Conservation (phyloP, 2,888 invertebrate genomes). For the Taphrorychus bicolor region DNA sequence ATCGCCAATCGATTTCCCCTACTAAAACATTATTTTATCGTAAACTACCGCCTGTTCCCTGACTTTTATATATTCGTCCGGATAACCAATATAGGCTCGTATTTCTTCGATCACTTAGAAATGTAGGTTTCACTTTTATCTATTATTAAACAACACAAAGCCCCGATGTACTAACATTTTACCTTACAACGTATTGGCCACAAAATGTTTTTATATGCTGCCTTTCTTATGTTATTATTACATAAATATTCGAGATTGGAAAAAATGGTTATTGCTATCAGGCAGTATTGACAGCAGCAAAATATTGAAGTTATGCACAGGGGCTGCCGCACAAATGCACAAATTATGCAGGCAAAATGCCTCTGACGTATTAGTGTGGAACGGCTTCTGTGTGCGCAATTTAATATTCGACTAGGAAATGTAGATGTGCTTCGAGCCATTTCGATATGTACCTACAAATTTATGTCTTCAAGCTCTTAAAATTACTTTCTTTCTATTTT, state of each 20-base stretch:
- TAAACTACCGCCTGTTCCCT: constrained; percentile 21
- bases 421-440: no score
- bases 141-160: neutral
- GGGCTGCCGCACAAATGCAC: neutral
- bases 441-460: no score
- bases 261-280: neutral
- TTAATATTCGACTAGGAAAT: no score
- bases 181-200: no score
- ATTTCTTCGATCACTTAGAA: neutral
- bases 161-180: neutral
- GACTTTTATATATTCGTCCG: constrained; percentile 1
- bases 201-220: no score
- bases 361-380: neutral
- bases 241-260: no score
- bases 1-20: constrained; percentile 24
- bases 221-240: no score
- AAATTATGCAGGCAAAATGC: neutral
- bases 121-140: neutral
- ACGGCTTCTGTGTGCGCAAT: neutral
- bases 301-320: neutral
- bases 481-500: no score
- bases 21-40: constrained; percentile 28
- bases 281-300: neutral
- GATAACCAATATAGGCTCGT: neutral
- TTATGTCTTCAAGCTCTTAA: no score